phyloP scores from a whole-genome alignment of 1,140 invertebrate species.

The Drosophila mauritiana region DNA sequence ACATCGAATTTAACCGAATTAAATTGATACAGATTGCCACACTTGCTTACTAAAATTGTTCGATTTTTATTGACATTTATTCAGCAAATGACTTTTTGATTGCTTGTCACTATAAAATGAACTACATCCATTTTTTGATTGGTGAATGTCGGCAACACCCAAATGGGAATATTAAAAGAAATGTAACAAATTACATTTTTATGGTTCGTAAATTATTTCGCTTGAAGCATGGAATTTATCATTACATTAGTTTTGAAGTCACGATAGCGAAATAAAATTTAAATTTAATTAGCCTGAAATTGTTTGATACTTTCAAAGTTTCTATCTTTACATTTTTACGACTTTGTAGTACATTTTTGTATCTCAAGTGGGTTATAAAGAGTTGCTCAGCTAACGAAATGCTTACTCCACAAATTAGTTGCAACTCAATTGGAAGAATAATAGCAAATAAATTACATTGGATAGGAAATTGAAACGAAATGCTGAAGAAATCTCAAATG shows the following conservation, averaged over 20 bases:
- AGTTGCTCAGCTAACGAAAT: background rate
- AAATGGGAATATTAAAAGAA: background rate
- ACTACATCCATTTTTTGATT: conserved; percentile 17
- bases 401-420: conserved; percentile 13
- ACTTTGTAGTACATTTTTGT: background rate
- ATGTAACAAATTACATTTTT: background rate
- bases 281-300: too few relatives aligned
- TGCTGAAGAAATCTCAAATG: conserved; percentile 29
- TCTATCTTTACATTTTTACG: background rate
- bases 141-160: background rate
- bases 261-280: too few relatives aligned
- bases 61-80: conserved; percentile 30
- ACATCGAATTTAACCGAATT: conserved; percentile 21
- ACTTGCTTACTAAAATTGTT: conserved; percentile 1
- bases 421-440: conserved; percentile 25
- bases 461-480: conserved; percentile 38
- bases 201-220: background rate
- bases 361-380: background rate
- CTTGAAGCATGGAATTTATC: background rate
- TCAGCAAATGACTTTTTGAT: conserved; percentile 39
- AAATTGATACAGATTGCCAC: conserved; percentile 35
- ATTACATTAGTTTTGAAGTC: background rate
- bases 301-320: background rate
- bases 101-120: conserved; percentile 30
- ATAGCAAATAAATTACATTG: conserved; percentile 28